Evolutionary conservation across 2,797 vertebrate genomes (phyloP).

Genomic region (Rhinogobio ventralis): DNA sequence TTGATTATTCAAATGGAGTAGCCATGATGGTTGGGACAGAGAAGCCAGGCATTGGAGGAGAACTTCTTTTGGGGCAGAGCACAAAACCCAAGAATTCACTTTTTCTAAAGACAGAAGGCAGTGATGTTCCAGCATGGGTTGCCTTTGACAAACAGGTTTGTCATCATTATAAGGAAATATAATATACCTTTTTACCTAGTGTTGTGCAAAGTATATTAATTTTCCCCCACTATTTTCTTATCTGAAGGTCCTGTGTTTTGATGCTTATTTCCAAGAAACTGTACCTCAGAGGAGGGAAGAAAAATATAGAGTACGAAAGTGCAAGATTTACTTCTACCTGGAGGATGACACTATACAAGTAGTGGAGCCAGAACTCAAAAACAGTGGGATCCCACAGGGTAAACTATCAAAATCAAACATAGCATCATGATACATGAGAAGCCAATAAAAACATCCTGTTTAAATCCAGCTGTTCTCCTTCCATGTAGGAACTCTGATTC

Average conservation of each 20-base stretch:
- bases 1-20: constrained; percentile 79
- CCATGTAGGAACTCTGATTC: constrained; percentile 82
- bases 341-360: constrained; percentile 95
- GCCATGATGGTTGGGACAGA: constrained; percentile 77
- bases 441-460: constrained; percentile 5
- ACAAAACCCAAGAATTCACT: constrained; percentile 73
- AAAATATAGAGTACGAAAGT: constrained; percentile 82
- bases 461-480: constrained; percentile 43
- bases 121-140: constrained; percentile 82
- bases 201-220: neutral
- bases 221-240: constrained; percentile 15
- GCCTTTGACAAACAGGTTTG: constrained; percentile 91
- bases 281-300: constrained; percentile 80
- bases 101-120: constrained; percentile 75
- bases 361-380: constrained; percentile 83
- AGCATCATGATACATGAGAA: constrained; percentile 5
- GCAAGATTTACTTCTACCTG: constrained; percentile 90
- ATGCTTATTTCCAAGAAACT: constrained; percentile 87
- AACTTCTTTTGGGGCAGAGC: constrained; percentile 78
- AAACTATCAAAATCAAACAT: constrained; percentile 48
- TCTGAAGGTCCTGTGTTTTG: constrained; percentile 86
- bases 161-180: neutral
- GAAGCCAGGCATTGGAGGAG: constrained; percentile 87
- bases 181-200: neutral
- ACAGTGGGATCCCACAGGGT: constrained; percentile 92